Percentiles rank a stretch among this genome's conserved stretches.
Conservation (phyloP, 2,797 vertebrate genomes). For the Steatocranus sp. region DNA sequence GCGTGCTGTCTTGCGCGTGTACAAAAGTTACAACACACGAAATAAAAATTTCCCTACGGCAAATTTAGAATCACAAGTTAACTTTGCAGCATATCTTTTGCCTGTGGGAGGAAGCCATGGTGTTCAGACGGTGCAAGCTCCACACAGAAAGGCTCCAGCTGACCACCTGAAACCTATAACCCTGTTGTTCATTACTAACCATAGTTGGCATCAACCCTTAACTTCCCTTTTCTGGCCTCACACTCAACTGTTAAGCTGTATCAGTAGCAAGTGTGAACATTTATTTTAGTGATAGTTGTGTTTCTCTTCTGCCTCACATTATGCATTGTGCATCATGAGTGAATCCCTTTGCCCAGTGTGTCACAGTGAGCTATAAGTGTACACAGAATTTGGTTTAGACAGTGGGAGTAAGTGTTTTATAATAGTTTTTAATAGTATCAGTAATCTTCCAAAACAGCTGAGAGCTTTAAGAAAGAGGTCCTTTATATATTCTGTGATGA, state of each 20-base stretch:
- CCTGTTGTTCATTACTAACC: accelerated
- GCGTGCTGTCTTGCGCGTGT: accelerated
- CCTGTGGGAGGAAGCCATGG: not conserved
- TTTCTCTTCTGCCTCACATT: not conserved
- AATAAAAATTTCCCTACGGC: not conserved
- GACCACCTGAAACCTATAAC: not conserved
- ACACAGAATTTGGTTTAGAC: not conserved
- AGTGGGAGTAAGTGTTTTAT: not conserved
- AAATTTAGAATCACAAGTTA: not conserved
- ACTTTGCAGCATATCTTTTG: not conserved
- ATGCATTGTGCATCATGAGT: not conserved
- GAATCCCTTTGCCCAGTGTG: not conserved
- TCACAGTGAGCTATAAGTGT: not conserved
- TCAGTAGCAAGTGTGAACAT: not conserved
- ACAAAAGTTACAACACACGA: not conserved
- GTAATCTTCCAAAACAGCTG: not conserved
- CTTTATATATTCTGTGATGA: not conserved
- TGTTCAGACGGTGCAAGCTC: not conserved
- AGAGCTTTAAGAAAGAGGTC: not conserved
- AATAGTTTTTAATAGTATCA: not conserved
- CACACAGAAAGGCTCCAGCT: not conserved
- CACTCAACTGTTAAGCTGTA: not conserved
- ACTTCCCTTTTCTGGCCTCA: not conserved
- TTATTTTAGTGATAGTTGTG: not conserved
- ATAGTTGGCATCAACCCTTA: accelerated